A percentile compares a stretch with the other conserved stretches of the same genome.
phyloP scores from a whole-genome alignment of 2,888 invertebrate species.

The Beris chalybata region DNA sequence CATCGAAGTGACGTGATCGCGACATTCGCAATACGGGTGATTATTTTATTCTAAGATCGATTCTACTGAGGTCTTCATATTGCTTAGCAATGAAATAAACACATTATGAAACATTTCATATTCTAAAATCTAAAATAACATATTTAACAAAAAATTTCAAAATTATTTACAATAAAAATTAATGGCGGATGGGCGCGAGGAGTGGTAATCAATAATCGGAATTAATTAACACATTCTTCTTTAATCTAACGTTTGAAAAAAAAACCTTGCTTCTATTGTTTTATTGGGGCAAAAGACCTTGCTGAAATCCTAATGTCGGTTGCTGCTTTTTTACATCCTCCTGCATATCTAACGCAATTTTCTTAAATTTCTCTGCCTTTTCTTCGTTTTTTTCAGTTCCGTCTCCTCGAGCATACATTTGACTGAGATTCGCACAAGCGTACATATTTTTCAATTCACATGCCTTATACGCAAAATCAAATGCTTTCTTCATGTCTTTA shows the following conservation, averaged over 20 bases:
- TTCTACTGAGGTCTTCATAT: no score
- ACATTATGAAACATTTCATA: no score
- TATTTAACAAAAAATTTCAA: no score
- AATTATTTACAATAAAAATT: no score
- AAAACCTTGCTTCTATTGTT: not conserved
- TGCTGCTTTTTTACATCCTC: constrained; percentile 65
- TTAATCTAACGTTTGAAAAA: constrained; percentile 7
- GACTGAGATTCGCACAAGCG: constrained; percentile 87
- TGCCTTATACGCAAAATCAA: constrained; percentile 73
- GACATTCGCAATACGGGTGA: no score
- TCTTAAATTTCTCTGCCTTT: constrained; percentile 72
- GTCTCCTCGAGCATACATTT: constrained; percentile 84
- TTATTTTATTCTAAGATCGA: no score
- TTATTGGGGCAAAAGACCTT: constrained; percentile 52
- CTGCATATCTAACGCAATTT: constrained; percentile 71
- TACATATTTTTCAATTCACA: constrained; percentile 84
- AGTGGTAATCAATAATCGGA: no score
- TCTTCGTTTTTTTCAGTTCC: constrained; percentile 74
- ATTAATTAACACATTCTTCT: no score
- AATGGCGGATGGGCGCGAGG: no score
- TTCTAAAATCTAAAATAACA: no score
- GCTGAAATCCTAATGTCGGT: constrained; percentile 60
- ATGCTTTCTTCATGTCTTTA: constrained; percentile 76
- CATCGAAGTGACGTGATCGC: no score
- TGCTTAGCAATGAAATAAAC: no score